A percentile compares a stretch with the other conserved stretches of the same genome.
These are phyloP conservation scores for Ips typographus DNA, from an alignment of 1,140 invertebrate genomes.

Conservation along the genomic window DNA sequence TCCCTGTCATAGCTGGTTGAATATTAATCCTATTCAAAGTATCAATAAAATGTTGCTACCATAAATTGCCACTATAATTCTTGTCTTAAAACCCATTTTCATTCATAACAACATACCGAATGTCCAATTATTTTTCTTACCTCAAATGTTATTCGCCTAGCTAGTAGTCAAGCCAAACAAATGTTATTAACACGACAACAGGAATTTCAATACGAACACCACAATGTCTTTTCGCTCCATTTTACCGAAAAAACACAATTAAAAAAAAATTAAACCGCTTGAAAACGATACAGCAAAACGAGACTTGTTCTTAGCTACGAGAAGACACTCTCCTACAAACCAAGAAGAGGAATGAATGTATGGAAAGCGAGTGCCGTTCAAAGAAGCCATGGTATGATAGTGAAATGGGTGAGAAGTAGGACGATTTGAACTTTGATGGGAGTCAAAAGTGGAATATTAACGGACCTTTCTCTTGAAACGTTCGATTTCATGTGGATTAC, in stretches of 20 bases:
- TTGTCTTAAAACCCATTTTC: too few relatives aligned
- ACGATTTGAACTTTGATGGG: slow-evolving; percentile 24
- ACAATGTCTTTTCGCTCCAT: slow-evolving; percentile 40
- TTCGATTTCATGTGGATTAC: neutral
- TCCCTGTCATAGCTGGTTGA: too few relatives aligned
- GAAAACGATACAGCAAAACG: neutral
- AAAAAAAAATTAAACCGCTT: slow-evolving; percentile 7
- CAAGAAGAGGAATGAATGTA: slow-evolving; percentile 28
- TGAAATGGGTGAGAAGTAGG: slow-evolving; percentile 38
- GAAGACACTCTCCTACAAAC: neutral
- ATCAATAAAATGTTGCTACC: too few relatives aligned
- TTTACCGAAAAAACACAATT: neutral
- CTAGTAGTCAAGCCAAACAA: too few relatives aligned
- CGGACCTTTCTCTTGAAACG: neutral
- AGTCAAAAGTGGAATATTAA: slow-evolving; percentile 2
- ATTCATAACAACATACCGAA: too few relatives aligned
- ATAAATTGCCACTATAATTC: too few relatives aligned
- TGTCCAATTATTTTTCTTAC: too few relatives aligned
- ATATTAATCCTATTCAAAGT: too few relatives aligned
- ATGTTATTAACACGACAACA: slow-evolving; percentile 31
- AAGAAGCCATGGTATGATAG: slow-evolving; percentile 36
- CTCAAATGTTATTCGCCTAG: too few relatives aligned
- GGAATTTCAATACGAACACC: slow-evolving; percentile 33
- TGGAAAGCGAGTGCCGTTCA: slow-evolving; percentile 41
- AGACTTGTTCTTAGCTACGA: neutral